Base-by-base conservation (phyloP, 1,140 invertebrate species). In the Drosophila elegans region DNA sequence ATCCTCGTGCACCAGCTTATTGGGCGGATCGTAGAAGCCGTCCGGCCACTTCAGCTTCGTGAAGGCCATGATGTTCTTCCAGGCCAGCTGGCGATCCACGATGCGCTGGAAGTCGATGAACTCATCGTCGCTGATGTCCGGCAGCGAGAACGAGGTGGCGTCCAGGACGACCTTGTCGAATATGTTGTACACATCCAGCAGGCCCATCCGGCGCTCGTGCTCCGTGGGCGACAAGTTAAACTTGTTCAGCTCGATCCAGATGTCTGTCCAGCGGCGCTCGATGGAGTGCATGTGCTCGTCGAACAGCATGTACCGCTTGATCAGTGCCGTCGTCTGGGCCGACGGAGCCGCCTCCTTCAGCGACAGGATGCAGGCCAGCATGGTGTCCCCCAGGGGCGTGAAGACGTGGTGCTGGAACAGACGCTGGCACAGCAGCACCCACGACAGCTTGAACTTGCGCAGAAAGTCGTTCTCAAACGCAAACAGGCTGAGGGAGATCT, bases 401-500 rank as follows among this genome's bases (percentile, higher is more conserved):
- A 92, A 92, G 49, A 92, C 91, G 75, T 91, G 92, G 45, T 91
- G 83, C 57, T 92, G 91, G 80, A 92, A 92, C 57, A 92, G 71
- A 13, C 92, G 91, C 68, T 92, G 91, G 54, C 91, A 92, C 44
- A 92, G 63, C 25, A 92, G 74, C 74, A 82, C 80, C 92, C 92
- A 92, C 16, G 91, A 91, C 25, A 92, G 73, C 46, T 80, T 86
- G 55, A 92, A 92, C 53, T 91, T 90, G 27, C 91, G 81, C 54
- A 92, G 76, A 74, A 92, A 92, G 64, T 92, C 83, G 46, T 91
- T 91, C 64, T 92, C 86, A 57, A 92, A 91, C 49, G 91, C 91
- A 57, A 92, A 92, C n/a, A 92, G 57, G 54, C 86, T 90, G 4
- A 80, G 72, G 2, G 89, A 86, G 54, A 92, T 91, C 55, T 91